Evolutionary conservation across 2,888 invertebrate species (phyloP).

Genomic region (Temnothorax unifasciatus): DNA sequence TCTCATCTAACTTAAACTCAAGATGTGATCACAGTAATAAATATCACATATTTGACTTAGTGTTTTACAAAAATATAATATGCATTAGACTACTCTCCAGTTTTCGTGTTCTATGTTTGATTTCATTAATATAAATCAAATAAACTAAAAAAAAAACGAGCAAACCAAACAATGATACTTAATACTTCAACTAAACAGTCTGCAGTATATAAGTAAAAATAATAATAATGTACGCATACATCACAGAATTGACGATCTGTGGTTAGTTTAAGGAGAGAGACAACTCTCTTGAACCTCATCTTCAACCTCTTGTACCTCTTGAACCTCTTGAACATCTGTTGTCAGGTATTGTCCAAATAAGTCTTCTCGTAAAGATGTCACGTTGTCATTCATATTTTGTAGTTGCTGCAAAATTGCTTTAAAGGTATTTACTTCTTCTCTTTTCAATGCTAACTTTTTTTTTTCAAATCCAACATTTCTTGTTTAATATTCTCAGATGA

Average conservation of each 20-base stretch:
- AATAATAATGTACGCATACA: constrained; percentile 13
- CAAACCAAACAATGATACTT: too few species aligned
- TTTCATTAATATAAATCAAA: too few species aligned
- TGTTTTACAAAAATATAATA: too few species aligned
- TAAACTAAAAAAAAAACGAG: too few species aligned
- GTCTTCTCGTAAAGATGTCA: constrained; percentile 16
- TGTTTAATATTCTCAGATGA: background rate
- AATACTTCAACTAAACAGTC: background rate
- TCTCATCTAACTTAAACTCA: too few species aligned
- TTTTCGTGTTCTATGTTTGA: too few species aligned
- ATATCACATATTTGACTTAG: too few species aligned
- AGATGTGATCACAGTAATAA: too few species aligned
- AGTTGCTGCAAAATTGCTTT: constrained; percentile 12
- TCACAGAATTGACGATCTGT: background rate
- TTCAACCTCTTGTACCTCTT: too few species aligned
- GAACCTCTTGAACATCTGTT: background rate
- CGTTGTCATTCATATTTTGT: constrained; percentile 3
- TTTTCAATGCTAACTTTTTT: background rate
- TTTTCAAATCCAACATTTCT: background rate
- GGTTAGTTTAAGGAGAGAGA: background rate
- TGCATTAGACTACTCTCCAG: too few species aligned
- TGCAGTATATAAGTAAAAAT: constrained; percentile 1
- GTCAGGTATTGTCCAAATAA: background rate
- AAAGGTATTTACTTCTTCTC: background rate
- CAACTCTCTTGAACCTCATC: too few species aligned